Evolutionary conservation across 2,888 invertebrate genomes (phyloP).

Genomic region (Pantelozetes paolii): DNA sequence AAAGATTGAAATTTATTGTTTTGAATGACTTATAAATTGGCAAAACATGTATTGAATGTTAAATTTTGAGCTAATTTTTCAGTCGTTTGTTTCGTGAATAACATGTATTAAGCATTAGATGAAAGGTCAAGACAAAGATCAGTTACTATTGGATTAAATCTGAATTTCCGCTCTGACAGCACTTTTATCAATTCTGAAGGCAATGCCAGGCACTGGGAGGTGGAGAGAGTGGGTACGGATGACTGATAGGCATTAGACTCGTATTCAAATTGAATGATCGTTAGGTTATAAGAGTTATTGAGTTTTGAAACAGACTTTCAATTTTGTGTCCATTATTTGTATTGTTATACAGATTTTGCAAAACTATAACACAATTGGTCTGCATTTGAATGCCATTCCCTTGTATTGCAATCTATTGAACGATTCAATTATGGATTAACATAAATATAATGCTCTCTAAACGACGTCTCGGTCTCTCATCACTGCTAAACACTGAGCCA

Average conservation of each 20-base stretch:
- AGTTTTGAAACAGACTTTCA: background rate
- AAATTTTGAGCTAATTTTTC: background rate
- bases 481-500: too few relatives aligned
- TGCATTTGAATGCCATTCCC: background rate
- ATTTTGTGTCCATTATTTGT: background rate
- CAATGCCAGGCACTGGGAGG: background rate
- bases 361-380: background rate
- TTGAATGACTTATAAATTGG: slow-evolving; percentile 8
- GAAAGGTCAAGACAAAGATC: background rate
- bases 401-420: background rate
- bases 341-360: too few relatives aligned
- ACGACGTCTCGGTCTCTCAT: too few relatives aligned
- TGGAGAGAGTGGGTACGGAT: background rate
- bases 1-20: too few relatives aligned
- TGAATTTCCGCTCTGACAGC: background rate
- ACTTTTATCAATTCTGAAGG: background rate
- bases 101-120: background rate
- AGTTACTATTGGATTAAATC: background rate
- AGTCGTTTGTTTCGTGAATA: background rate
- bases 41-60: slow-evolving; percentile 9
- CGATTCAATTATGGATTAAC: slow-evolving; percentile 17
- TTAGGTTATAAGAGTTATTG: background rate
- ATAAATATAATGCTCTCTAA: slow-evolving; percentile 8
- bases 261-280: background rate
- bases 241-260: background rate